Percentiles rank a stretch among this genome's conserved stretches.
Evolutionary conservation across 64 coral and sea anemone genomes (phyloP).

Genomic region (Porites lutea): DNA sequence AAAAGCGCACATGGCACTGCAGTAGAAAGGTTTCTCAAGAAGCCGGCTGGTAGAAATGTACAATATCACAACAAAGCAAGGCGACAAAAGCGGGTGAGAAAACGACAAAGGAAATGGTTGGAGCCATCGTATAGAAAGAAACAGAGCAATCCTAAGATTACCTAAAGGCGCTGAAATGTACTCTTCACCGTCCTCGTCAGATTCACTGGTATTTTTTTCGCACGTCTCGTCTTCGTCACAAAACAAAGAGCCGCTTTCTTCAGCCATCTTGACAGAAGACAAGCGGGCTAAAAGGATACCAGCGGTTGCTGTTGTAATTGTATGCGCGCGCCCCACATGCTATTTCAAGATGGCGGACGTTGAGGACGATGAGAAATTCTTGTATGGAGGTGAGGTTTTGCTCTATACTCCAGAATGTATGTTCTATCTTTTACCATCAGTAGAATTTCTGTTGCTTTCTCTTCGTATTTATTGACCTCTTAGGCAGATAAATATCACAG

Average conservation of each 20-base stretch:
- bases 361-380: constrained; percentile 70
- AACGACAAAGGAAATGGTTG: background rate
- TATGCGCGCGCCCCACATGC: constrained; percentile 61
- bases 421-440: background rate
- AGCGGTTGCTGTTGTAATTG: background rate
- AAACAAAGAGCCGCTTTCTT: background rate
- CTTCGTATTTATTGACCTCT: background rate
- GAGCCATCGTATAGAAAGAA: background rate
- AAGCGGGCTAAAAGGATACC: background rate
- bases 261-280: constrained; percentile 49
- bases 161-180: constrained; percentile 83
- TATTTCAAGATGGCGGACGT: constrained; percentile 76
- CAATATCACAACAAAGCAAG: constrained; percentile 11
- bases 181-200: constrained; percentile 57
- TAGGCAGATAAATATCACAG: background rate
- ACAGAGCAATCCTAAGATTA: background rate
- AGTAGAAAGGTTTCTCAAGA: background rate
- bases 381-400: constrained; percentile 47
- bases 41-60: background rate
- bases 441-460: too few relatives aligned
- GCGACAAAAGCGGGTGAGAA: background rate
- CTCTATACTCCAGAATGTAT: background rate
- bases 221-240: constrained; percentile 54
- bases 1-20: background rate
- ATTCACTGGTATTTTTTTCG: constrained; percentile 59